Evolutionary conservation across 2,797 vertebrate genomes (phyloP).

Genomic region (Passerculus sandwichensis): DNA sequence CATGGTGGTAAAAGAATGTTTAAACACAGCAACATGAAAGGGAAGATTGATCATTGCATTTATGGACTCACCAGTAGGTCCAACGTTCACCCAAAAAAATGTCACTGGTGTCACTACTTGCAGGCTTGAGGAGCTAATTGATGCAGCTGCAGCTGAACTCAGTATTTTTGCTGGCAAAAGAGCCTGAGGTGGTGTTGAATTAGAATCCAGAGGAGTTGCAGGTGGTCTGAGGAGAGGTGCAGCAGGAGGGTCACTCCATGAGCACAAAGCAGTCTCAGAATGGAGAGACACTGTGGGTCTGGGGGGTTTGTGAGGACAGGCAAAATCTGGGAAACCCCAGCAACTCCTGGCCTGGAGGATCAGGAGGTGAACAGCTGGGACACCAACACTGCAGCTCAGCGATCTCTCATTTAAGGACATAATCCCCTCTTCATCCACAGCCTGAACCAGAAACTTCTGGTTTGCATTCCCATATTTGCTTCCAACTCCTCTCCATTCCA

Average conservation of each 20-base stretch:
- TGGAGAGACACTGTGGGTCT: neutral
- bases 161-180: constrained; percentile 68
- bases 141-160: constrained; percentile 64
- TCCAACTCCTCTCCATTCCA: neutral
- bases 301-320: neutral
- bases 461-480: neutral
- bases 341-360: neutral
- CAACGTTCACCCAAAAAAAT: constrained; percentile 58
- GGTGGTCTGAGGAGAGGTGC: constrained; percentile 49
- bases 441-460: neutral
- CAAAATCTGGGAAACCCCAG: neutral
- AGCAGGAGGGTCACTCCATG: constrained; percentile 13
- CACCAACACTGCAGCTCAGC: neutral
- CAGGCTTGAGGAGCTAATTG: constrained; percentile 66
- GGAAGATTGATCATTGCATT: constrained; percentile 58
- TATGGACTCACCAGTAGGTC: constrained; percentile 64
- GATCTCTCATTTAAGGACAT: neutral
- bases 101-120: constrained; percentile 59
- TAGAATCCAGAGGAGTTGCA: constrained; percentile 55
- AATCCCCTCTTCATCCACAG: neutral
- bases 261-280: neutral
- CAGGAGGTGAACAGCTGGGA: neutral
- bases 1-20: constrained; percentile 55
- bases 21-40: constrained; percentile 57
- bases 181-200: neutral